Conservation (phyloP, 2,888 invertebrate genomes). For the Tipula vernalis region DNA sequence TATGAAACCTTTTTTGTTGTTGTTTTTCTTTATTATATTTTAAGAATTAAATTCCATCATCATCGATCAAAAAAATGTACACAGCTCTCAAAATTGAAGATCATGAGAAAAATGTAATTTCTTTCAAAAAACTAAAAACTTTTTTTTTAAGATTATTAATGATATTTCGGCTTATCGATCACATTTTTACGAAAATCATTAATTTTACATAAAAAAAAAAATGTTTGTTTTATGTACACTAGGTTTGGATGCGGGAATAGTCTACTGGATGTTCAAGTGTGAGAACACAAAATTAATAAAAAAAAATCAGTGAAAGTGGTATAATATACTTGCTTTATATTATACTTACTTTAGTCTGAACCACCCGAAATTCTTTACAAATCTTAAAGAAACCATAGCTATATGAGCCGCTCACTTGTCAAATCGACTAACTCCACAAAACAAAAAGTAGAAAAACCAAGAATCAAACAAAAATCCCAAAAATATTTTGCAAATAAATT, state of each 20-base stretch:
- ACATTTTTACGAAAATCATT: not conserved
- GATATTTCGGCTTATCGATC: not conserved
- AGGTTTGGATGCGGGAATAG: not conserved
- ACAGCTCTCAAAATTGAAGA: not conserved
- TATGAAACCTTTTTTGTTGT: not conserved
- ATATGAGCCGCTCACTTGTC: no score
- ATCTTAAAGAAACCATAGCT: no score
- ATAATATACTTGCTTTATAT: no score
- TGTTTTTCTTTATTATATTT: not conserved
- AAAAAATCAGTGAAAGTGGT: not conserved
- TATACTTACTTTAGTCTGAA: no score
- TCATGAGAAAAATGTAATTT: not conserved
- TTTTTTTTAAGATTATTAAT: not conserved
- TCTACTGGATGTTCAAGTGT: not conserved
- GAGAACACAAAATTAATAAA: not conserved
- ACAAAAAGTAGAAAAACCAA: no score
- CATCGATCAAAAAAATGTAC: not conserved
- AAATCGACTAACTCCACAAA: no score
- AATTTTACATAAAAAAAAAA: not conserved
- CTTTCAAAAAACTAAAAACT: not conserved
- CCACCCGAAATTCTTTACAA: no score
- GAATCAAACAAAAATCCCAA: no score
- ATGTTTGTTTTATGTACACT: not conserved
- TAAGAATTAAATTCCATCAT: slow-evolving; percentile 5
- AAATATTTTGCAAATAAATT: no score